A percentile compares a stretch with the other conserved stretches of the same genome.
Conservation (phyloP, 2,888 invertebrate genomes). For the Seira sanloemensis region DNA sequence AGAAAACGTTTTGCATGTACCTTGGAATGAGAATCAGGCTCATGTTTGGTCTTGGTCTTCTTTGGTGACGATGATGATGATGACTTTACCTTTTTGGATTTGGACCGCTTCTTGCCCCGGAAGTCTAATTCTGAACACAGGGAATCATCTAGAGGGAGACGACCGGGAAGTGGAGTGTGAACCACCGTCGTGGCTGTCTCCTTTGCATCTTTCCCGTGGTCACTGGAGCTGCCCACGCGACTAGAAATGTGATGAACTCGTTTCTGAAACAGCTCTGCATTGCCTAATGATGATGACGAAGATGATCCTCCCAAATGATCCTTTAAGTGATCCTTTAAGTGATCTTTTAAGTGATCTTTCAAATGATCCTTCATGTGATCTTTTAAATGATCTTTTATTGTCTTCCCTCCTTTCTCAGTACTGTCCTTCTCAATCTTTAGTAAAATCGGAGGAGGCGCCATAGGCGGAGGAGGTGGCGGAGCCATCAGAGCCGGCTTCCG, state of each 20-base stretch:
- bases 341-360: no score
- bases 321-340: no score
- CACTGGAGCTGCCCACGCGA: constrained; percentile 73
- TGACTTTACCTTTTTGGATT: constrained; percentile 69
- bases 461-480: constrained; percentile 50
- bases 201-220: constrained; percentile 66
- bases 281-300: no score
- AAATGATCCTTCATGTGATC: no score
- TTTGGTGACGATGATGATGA: constrained; percentile 71
- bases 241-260: constrained; percentile 69
- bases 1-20: no score
- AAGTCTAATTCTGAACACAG: constrained; percentile 67
- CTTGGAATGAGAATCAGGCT: constrained; percentile 71
- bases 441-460: constrained; percentile 37
- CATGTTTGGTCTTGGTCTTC: constrained; percentile 67
- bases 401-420: constrained; percentile 59
- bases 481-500: constrained; percentile 55
- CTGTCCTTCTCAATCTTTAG: constrained; percentile 60
- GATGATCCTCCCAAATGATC: constrained; percentile 40
- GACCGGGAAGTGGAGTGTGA: constrained; percentile 54
- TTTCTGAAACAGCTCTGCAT: constrained; percentile 61
- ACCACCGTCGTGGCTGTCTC: constrained; percentile 39
- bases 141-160: constrained; percentile 53
- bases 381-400: constrained; percentile 24
- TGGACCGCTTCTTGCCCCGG: constrained; percentile 63